phyloP scores from a whole-genome alignment of 2,888 invertebrate species.

The Hermaeophaga mercurialis region DNA sequence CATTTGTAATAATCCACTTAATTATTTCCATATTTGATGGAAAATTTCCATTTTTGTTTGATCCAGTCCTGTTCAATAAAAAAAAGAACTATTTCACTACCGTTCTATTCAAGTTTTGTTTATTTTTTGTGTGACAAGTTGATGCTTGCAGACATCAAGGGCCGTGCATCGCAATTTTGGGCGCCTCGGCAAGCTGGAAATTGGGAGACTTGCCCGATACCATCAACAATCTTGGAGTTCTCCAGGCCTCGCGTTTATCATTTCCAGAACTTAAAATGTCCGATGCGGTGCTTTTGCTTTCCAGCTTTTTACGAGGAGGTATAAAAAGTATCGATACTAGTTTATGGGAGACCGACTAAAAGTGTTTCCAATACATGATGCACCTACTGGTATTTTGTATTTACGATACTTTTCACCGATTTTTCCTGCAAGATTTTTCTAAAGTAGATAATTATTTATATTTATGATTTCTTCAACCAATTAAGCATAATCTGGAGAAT shows the following conservation, averaged over 20 bases:
- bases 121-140: conserved; percentile 49
- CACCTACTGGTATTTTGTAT: neutral
- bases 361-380: conserved; percentile 2
- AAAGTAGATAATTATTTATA: no score
- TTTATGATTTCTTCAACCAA: no score
- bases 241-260: conserved; percentile 55
- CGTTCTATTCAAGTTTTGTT: conserved; percentile 47
- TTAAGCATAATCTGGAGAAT: no score
- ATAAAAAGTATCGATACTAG: conserved; percentile 30
- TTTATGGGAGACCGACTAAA: conserved; percentile 8
- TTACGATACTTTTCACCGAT: no score
- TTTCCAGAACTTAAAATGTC: conserved; percentile 52
- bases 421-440: no score
- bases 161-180: conserved; percentile 55
- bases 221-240: conserved; percentile 57
- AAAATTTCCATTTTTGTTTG: no score
- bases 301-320: conserved; percentile 24
- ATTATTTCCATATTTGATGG: no score
- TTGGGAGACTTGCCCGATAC: conserved; percentile 55
- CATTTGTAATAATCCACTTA: no score
- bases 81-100: conserved; percentile 25
- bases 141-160: conserved; percentile 52
- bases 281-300: conserved; percentile 26
- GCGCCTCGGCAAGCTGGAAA: conserved; percentile 52
- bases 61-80: conserved; percentile 4